Evolutionary conservation across 2,797 vertebrate species (phyloP).

Genomic region (Vireo griseus): DNA sequence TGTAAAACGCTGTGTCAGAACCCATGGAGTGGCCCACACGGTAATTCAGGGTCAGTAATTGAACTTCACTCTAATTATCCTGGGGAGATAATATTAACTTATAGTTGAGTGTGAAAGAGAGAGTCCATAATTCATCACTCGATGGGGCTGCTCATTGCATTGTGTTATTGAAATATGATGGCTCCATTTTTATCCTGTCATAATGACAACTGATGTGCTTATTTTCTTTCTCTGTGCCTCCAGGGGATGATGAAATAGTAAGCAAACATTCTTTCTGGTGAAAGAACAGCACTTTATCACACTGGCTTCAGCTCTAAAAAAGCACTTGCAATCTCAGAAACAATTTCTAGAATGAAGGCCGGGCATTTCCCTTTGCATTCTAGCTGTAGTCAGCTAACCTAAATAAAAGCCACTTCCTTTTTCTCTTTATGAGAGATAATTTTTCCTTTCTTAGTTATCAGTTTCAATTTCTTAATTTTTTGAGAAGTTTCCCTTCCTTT

Average conservation of each 20-base stretch:
- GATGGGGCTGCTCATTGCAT: constrained; percentile 84
- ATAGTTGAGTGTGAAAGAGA: constrained; percentile 85
- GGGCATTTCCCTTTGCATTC: not conserved
- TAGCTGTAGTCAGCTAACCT: not conserved
- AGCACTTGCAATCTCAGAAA: constrained; percentile 35
- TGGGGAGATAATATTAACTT: constrained; percentile 98
- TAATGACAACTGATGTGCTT: constrained; percentile 99
- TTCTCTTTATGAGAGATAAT: not conserved
- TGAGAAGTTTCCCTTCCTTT: not conserved
- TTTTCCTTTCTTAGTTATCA: not conserved
- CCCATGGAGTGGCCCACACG: constrained; percentile 80
- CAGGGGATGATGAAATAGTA: constrained; percentile 97
- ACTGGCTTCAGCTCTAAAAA: constrained; percentile 65
- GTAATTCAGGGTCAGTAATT: constrained; percentile 94
- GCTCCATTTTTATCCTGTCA: constrained; percentile 99
- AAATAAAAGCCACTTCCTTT: not conserved
- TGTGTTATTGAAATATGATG: constrained; percentile 99
- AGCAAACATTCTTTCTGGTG: constrained; percentile 93
- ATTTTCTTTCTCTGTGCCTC: constrained; percentile 90
- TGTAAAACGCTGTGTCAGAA: constrained; percentile 86
- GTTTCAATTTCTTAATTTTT: not conserved
- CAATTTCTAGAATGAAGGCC: constrained; percentile 11
- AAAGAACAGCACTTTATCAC: constrained; percentile 91
- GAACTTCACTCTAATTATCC: constrained; percentile 99
- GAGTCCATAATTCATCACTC: constrained; percentile 91